Evolutionary conservation across 2,113 vertebrate genomes (phyloP).

Genomic region (Gracilinanus agilis): DNA sequence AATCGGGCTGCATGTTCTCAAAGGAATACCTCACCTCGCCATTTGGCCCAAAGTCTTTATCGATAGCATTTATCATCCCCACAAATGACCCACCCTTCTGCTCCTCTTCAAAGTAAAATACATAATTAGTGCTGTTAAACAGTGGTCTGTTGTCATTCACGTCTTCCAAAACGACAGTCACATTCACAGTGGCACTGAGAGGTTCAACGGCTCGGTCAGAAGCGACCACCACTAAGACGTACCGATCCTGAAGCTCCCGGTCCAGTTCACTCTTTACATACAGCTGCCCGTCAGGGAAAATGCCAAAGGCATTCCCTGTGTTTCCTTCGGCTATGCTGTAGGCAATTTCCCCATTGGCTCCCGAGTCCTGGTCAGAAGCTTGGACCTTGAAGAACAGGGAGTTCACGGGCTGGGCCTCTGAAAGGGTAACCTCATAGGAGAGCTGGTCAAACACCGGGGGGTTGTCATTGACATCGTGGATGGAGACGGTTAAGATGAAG

Average conservation of each 20-base stretch:
- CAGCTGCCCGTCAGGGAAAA: conserved; percentile 97
- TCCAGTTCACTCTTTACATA: conserved; percentile 98
- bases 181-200: conserved; percentile 92
- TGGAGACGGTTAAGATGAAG: conserved; percentile 92
- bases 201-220: conserved; percentile 95
- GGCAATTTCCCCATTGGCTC: conserved; percentile 95
- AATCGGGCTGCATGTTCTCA: conserved; percentile 92
- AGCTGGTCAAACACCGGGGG: conserved; percentile 96
- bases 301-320: conserved; percentile 92
- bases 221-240: conserved; percentile 91
- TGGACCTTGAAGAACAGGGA: conserved; percentile 97
- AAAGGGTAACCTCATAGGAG: conserved; percentile 95
- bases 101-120: conserved; percentile 97
- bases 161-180: conserved; percentile 94
- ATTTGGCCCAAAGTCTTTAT: conserved; percentile 95
- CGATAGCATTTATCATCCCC: conserved; percentile 92
- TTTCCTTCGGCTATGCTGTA: conserved; percentile 95
- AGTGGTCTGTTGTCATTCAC: conserved; percentile 98
- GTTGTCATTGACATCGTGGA: conserved; percentile 98
- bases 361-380: conserved; percentile 95
- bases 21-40: conserved; percentile 95
- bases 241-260: conserved; percentile 95
- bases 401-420: conserved; percentile 96
- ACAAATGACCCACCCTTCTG: conserved; percentile 91
- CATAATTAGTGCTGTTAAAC: conserved; percentile 98